These are phyloP conservation scores for Sternotherus odoratus DNA, from an alignment of 2,797 vertebrate genomes.

Conservation along the genomic window DNA sequence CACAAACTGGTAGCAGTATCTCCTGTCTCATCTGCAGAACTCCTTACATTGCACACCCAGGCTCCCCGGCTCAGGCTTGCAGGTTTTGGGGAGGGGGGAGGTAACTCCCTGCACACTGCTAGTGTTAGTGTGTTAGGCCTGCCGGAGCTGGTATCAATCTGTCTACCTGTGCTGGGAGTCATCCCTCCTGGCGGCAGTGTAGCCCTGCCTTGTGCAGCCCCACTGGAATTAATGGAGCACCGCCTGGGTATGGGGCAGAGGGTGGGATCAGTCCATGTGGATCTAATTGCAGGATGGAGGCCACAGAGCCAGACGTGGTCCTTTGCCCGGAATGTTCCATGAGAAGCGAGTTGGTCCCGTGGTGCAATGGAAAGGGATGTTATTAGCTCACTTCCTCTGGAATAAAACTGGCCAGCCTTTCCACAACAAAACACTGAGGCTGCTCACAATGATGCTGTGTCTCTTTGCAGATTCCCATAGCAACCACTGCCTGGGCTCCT, in stretches of 20 bases:
- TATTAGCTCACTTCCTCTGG: not conserved
- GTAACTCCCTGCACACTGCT: not conserved
- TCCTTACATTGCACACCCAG: too few species aligned
- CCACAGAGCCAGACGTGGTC: not conserved
- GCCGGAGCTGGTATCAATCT: not conserved
- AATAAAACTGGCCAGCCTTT: not conserved
- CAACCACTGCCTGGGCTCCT: not conserved
- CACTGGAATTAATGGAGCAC: not conserved
- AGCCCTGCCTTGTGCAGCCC: too few species aligned
- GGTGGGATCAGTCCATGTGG: not conserved
- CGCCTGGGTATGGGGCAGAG: too few species aligned
- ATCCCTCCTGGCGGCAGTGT: not conserved
- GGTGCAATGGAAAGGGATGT: not conserved
- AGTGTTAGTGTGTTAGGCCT: not conserved
- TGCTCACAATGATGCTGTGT: not conserved
- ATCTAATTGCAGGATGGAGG: not conserved
- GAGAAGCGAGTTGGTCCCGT: not conserved
- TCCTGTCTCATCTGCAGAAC: too few species aligned
- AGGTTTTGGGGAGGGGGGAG: too few species aligned
- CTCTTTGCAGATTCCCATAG: not conserved
- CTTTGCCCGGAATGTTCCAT: not conserved
- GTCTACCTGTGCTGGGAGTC: not conserved
- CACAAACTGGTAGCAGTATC: too few species aligned
- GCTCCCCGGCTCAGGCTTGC: too few species aligned
- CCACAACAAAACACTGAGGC: too few species aligned